Conservation (phyloP, 1,140 invertebrate genomes). For the Metopolophium dirhodum region DNA sequence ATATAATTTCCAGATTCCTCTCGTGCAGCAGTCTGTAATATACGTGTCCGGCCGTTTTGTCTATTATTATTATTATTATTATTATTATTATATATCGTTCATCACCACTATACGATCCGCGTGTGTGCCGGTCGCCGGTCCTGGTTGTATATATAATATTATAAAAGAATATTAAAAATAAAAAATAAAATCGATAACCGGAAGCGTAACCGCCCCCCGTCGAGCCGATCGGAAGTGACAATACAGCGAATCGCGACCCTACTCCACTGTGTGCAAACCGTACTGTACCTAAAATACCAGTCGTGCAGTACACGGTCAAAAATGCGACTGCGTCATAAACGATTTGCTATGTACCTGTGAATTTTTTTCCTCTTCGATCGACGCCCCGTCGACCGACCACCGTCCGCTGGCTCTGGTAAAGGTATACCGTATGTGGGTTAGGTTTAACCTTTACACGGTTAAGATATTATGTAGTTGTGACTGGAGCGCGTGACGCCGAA, state of each 20-base stretch:
- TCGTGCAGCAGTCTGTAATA: background rate
- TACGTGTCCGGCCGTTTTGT: background rate
- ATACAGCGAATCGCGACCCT: background rate
- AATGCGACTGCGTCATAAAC: background rate
- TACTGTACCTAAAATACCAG: background rate
- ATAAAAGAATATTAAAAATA: too few species aligned
- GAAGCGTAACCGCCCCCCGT: background rate
- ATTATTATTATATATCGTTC: too few species aligned
- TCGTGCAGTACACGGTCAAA: background rate
- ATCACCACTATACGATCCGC: background rate
- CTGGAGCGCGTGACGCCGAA: background rate
- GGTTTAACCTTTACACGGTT: background rate
- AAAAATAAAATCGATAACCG: slow-evolving; percentile 35
- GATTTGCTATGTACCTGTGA: background rate
- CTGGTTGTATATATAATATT: too few species aligned
- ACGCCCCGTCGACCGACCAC: background rate
- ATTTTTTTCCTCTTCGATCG: background rate
- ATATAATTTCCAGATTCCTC: slow-evolving; percentile 41
- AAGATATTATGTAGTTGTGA: background rate
- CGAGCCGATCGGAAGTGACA: slow-evolving; percentile 28
- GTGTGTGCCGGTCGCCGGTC: background rate
- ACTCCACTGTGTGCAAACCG: background rate
- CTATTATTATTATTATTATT: background rate
- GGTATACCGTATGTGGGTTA: background rate
- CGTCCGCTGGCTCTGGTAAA: background rate